phyloP scores from a whole-genome alignment of 2,888 invertebrate genomes.

The Chorisops tibialis region DNA sequence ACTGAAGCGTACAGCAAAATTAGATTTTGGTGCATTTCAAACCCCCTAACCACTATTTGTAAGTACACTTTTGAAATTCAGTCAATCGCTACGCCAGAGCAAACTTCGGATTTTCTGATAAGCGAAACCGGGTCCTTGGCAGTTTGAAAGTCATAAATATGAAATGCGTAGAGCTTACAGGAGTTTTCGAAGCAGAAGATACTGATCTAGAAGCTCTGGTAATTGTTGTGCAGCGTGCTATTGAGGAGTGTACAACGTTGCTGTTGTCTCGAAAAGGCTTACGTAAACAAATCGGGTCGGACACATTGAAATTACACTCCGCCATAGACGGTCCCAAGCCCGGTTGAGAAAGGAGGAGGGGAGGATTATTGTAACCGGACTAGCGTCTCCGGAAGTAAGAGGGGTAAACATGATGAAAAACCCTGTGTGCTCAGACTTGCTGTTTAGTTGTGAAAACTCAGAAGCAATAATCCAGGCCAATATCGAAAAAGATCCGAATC shows the following conservation, averaged over 20 bases:
- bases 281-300: neutral
- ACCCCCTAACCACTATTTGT: constrained; percentile 53
- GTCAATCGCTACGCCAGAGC: constrained; percentile 38
- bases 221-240: neutral
- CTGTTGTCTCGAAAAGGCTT: neutral
- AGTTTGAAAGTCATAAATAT: neutral
- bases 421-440: too few species aligned
- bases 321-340: too few species aligned
- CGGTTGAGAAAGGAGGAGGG: too few species aligned
- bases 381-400: too few species aligned
- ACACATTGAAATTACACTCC: too few species aligned
- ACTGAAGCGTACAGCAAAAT: constrained; percentile 70
- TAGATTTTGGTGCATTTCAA: constrained; percentile 75
- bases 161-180: neutral
- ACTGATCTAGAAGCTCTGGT: neutral
- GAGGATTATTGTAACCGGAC: too few species aligned
- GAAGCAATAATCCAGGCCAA: too few species aligned
- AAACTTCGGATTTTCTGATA: neutral
- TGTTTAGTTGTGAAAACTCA: too few species aligned
- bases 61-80: constrained; percentile 51
- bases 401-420: too few species aligned
- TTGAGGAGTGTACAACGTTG: neutral
- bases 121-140: neutral
- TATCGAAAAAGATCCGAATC: too few species aligned
- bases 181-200: neutral